Conservation (phyloP, 2,797 vertebrate genomes). For the Silurus lanzhouensis region DNA sequence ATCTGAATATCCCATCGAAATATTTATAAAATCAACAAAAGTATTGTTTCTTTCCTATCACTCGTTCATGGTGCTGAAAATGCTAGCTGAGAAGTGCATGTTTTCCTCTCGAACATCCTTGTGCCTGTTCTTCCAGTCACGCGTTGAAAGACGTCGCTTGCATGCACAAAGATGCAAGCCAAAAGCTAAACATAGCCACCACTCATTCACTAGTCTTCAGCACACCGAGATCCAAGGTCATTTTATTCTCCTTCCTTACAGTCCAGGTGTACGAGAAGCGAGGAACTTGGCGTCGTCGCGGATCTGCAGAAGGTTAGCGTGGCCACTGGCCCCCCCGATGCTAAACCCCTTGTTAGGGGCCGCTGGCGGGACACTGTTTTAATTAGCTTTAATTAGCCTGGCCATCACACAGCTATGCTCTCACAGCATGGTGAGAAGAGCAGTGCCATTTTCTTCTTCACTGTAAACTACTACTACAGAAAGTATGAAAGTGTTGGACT, state of each 20-base stretch:
- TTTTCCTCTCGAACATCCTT: not conserved
- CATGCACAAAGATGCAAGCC: slow-evolving; percentile 17
- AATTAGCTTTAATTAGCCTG: slow-evolving; percentile 72
- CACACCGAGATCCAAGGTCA: slow-evolving; percentile 31
- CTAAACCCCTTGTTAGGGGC: slow-evolving; percentile 75
- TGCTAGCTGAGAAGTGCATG: not conserved
- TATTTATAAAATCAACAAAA: not conserved
- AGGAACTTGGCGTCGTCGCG: slow-evolving; percentile 65
- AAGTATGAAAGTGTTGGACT: not conserved
- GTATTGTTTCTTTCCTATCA: not conserved
- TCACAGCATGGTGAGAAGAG: slow-evolving; percentile 61
- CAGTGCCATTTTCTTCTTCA: slow-evolving; percentile 50
- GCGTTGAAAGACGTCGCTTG: slow-evolving; percentile 32
- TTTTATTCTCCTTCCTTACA: slow-evolving; percentile 55
- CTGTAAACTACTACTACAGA: not conserved
- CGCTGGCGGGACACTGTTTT: slow-evolving; percentile 70
- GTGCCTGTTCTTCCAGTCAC: slow-evolving; percentile 16
- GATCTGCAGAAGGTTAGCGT: slow-evolving; percentile 63
- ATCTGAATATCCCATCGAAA: not conserved
- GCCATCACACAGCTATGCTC: slow-evolving; percentile 68
- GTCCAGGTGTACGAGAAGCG: slow-evolving; percentile 69
- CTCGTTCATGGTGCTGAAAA: not conserved
- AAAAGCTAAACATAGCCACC: slow-evolving; percentile 43
- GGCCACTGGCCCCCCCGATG: slow-evolving; percentile 71
- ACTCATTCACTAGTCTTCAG: slow-evolving; percentile 6